phyloP scores from a whole-genome alignment of 2,113 vertebrate species.

The Nibea albiflora region DNA sequence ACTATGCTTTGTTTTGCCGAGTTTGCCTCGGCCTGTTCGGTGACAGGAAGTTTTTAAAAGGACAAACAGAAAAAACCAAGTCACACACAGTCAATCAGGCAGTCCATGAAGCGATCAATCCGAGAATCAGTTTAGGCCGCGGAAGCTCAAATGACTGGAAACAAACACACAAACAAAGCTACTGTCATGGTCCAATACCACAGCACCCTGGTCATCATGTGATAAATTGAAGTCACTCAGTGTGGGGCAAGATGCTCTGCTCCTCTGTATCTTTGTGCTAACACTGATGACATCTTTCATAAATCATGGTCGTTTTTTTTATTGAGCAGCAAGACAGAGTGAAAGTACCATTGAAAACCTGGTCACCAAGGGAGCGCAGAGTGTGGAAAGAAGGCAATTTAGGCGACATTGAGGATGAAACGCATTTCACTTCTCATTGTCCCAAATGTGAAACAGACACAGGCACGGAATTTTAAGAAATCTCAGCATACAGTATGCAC shows the following conservation, averaged over 20 bases:
- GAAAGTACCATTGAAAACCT: slow-evolving; percentile 2
- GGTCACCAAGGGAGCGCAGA: slow-evolving; percentile 31
- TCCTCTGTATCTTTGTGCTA: slow-evolving; percentile 58
- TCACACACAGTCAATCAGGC: slow-evolving; percentile 37
- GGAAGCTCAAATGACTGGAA: slow-evolving; percentile 35
- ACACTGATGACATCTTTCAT: slow-evolving; percentile 62
- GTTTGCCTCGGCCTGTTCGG: slow-evolving; percentile 21
- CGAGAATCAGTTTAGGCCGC: slow-evolving; percentile 1
- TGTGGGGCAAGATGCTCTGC: slow-evolving; percentile 38
- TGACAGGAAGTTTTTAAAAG: neutral
- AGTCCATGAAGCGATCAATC: slow-evolving; percentile 44
- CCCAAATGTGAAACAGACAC: slow-evolving; percentile 33
- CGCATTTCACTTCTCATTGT: slow-evolving; percentile 32
- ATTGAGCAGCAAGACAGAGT: slow-evolving; percentile 20
- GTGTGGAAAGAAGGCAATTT: slow-evolving; percentile 29
- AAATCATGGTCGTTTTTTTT: slow-evolving; percentile 60
- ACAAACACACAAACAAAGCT: slow-evolving; percentile 33
- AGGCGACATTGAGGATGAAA: slow-evolving; percentile 51
- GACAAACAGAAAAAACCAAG: neutral
- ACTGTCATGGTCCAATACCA: neutral
- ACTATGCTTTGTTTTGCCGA: slow-evolving; percentile 46
- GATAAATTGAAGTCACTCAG: slow-evolving; percentile 60
- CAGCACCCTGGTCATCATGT: slow-evolving; percentile 41
- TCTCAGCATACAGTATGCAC: neutral
- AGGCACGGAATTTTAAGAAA: neutral